Percentiles rank a stretch among this genome's conserved stretches.
Evolutionary conservation across 2,888 invertebrate genomes (phyloP).

Genomic region (Drosophila longiperda): DNA sequence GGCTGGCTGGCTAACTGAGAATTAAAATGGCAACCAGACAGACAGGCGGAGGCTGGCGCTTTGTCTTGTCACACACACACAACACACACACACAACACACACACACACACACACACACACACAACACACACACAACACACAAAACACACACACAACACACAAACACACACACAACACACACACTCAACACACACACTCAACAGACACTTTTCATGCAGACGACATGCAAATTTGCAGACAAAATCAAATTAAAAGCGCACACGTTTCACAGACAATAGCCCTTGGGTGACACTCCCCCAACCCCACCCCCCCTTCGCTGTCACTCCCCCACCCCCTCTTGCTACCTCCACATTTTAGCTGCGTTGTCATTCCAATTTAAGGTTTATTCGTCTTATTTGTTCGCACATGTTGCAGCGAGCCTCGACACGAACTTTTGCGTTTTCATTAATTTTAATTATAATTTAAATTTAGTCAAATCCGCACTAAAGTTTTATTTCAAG

Average conservation of each 20-base stretch:
- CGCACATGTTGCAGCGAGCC: constrained; percentile 34
- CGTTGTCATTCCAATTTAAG: constrained; percentile 24
- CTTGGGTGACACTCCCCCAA: too few species aligned
- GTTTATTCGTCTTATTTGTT: constrained; percentile 44
- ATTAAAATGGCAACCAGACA: constrained; percentile 37
- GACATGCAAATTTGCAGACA: constrained; percentile 73
- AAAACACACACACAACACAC: neutral
- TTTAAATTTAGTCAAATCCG: constrained; percentile 51
- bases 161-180: neutral
- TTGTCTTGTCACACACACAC: constrained; percentile 5
- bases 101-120: neutral
- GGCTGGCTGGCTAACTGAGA: constrained; percentile 7
- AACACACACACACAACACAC: neutral
- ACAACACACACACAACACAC: neutral
- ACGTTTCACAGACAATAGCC: constrained; percentile 52
- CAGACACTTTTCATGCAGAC: constrained; percentile 43
- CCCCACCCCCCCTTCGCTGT: neutral
- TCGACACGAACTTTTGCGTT: constrained; percentile 54
- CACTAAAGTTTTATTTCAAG: constrained; percentile 37
- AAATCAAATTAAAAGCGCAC: constrained; percentile 77
- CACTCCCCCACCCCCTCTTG: neutral
- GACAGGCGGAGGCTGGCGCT: constrained; percentile 23
- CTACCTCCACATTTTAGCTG: neutral
- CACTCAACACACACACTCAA: neutral
- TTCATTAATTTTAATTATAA: constrained; percentile 69